Evolutionary conservation across 2,888 invertebrate genomes (phyloP).

Genomic region (Chrysodeixis includens): DNA sequence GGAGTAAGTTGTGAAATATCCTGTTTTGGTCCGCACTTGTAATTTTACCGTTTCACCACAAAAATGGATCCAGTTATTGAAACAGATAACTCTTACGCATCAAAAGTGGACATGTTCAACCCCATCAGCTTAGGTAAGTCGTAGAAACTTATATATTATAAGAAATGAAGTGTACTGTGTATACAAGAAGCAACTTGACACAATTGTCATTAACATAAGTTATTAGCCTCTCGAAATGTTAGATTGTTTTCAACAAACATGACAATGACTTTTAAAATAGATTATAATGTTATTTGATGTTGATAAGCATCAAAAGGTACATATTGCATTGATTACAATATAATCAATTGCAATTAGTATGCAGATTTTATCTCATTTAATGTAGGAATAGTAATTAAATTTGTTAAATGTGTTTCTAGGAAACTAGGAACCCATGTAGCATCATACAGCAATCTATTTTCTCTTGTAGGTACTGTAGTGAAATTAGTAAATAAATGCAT

Average conservation of each 20-base stretch:
- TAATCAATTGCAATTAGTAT: no score
- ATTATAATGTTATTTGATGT: not conserved
- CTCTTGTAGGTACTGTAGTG: no score
- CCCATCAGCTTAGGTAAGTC: constrained; percentile 67
- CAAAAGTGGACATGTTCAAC: constrained; percentile 56
- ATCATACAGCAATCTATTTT: no score
- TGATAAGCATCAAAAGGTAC: no score
- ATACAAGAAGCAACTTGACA: not conserved
- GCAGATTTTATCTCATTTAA: no score
- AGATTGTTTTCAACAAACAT: not conserved
- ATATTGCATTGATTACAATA: no score
- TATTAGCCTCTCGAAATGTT: not conserved
- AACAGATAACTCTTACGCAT: constrained; percentile 39
- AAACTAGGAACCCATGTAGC: no score
- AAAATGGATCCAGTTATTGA: constrained; percentile 61
- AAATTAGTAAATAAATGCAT: no score
- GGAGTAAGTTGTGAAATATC: constrained; percentile 46
- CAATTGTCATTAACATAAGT: not conserved
- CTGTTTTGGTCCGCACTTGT: constrained; percentile 20
- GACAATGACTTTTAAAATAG: not conserved
- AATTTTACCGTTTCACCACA: constrained; percentile 16
- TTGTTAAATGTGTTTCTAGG: no score
- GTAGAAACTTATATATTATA: not conserved
- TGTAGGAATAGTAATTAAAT: no score
- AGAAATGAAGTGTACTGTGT: not conserved